These are phyloP conservation scores for Cecidostiba fungosa DNA, from an alignment of 2,888 invertebrate genomes.

Conservation along the genomic window DNA sequence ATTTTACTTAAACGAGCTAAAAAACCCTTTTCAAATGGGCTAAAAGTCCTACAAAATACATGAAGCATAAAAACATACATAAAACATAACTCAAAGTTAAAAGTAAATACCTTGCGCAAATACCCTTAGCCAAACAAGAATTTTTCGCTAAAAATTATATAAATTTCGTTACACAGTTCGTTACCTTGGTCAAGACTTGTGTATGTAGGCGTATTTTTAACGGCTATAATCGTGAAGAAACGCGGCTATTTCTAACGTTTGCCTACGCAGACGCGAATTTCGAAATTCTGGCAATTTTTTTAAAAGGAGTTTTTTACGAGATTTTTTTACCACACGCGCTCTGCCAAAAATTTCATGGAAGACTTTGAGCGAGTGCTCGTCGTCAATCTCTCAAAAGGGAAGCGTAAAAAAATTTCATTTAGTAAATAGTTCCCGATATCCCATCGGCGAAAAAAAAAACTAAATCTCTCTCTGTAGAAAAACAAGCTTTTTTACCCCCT, in stretches of 20 bases:
- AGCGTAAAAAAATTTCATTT: background rate
- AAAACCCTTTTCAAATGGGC: too few species aligned
- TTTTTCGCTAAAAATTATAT: too few species aligned
- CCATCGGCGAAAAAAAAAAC: background rate
- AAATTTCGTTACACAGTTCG: background rate
- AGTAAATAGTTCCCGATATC: background rate
- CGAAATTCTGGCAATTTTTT: background rate
- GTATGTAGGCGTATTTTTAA: too few species aligned
- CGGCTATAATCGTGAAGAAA: too few species aligned
- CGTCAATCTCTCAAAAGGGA: background rate
- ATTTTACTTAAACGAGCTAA: too few species aligned
- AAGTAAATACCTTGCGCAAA: too few species aligned
- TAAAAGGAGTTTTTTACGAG: background rate
- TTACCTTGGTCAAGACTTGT: background rate
- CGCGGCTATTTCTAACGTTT: too few species aligned
- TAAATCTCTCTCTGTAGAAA: background rate
- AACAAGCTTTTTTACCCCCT: constrained; percentile 1
- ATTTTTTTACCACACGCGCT: background rate
- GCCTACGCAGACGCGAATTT: background rate
- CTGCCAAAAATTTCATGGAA: constrained; percentile 2
- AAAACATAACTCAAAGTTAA: too few species aligned
- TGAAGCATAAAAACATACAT: too few species aligned
- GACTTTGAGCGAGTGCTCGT: background rate
- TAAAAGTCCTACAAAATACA: too few species aligned
- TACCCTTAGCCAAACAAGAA: too few species aligned